Base-by-base conservation (phyloP, 2,113 vertebrate genomes). In the Romanogobio albipinnatus region DNA sequence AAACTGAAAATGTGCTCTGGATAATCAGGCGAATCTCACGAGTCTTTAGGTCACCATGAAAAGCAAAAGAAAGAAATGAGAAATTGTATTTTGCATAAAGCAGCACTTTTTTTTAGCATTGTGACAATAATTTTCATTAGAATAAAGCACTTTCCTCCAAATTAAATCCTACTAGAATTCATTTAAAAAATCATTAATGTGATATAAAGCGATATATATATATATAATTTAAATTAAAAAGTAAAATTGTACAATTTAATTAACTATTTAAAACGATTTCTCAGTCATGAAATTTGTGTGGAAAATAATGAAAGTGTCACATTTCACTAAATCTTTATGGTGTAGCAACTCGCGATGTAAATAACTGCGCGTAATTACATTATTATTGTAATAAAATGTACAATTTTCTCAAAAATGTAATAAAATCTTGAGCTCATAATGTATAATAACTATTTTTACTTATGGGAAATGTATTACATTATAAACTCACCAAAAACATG, bases 61-160 rank as follows among this genome's bases (percentile, higher is more conserved):
- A 77, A 36, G 36, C 49, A 5, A 59, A 61, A 61, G 76, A 39
- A 59, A 43, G 53, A 78, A 61, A 78, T 17, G 7, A 51, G 73
- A 76, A 76, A 76, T 19, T 68, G 5, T 5, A 51, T 29, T 61
- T 39, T 39, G 56, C 76, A 45, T 61, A 39, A 43, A 39, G 33
- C 43, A 78, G 73, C 14, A 49, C 39, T 39, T 14, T 64, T 66
- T 64, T 74, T 74, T n/a, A n/a, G 22, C 11, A 74, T 24, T 26
- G 45, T 47, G 6, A 74, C 43, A 14, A 26, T 74, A 8, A 8
- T 74, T 74, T 74, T 19, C 15, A 39, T 17, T 7, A 17, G 13
- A 66, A 33, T 4, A 24, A 24, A 61, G 3, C n/a, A 61, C 1
- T 17, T 22, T 70, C 3, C 19, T 10, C 36, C 19, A 45, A 71